Evolutionary conservation across 2,888 invertebrate genomes (phyloP).

Genomic region (Macaria notata): DNA sequence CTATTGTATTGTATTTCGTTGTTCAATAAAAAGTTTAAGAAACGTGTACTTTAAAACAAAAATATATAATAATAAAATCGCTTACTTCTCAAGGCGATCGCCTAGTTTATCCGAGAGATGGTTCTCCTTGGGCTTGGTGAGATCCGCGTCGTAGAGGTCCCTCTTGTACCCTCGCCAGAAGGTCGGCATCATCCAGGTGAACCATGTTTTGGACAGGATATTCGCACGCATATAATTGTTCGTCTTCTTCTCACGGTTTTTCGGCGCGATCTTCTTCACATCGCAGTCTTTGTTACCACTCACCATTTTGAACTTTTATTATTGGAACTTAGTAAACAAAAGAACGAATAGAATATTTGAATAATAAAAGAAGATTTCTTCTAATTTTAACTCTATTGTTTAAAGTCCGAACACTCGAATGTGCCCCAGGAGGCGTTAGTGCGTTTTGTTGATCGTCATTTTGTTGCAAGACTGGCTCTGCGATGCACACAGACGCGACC

Average conservation of each 20-base stretch:
- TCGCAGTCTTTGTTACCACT: slow-evolving; percentile 75
- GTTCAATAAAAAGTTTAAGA: no score
- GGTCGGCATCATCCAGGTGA: slow-evolving; percentile 80
- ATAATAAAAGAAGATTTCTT: no score
- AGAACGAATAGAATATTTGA: slow-evolving; percentile 13
- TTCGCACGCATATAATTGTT: slow-evolving; percentile 74
- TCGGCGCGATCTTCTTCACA: slow-evolving; percentile 70
- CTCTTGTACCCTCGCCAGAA: slow-evolving; percentile 83
- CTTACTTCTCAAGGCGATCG: slow-evolving; percentile 84
- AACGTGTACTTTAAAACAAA: no score
- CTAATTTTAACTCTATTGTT: no score
- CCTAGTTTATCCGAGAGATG: slow-evolving; percentile 85
- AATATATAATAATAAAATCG: slow-evolving; percentile 19
- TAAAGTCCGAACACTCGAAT: slow-evolving; percentile 13
- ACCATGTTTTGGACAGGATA: slow-evolving; percentile 70
- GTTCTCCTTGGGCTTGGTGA: slow-evolving; percentile 86
- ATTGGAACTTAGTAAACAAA: slow-evolving; percentile 9
- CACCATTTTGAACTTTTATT: slow-evolving; percentile 62
- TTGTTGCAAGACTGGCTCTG: slow-evolving; percentile 39
- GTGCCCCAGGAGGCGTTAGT: slow-evolving; percentile 36
- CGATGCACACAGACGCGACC: neutral
- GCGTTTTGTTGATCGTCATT: slow-evolving; percentile 53
- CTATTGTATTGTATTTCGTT: no score
- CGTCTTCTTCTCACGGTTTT: slow-evolving; percentile 73
- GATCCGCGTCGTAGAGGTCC: slow-evolving; percentile 85